Evolutionary conservation across 2,113 vertebrate species (phyloP), one percentile per base, ranked within the genome.

Genomic region (Myrmecobius fasciatus): DNA sequence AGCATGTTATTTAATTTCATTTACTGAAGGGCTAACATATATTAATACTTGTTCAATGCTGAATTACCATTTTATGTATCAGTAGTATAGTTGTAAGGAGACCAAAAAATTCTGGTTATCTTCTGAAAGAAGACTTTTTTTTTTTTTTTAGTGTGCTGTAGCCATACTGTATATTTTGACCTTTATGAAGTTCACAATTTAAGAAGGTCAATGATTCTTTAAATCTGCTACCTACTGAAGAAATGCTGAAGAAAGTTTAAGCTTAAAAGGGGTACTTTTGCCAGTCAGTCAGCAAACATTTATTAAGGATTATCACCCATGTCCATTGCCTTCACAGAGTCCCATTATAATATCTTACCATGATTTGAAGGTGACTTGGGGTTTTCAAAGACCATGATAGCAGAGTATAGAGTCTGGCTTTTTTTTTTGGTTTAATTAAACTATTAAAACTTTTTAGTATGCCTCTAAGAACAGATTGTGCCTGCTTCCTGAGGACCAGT

Each of bases 21-120:
- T 49, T 95, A 91, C 9, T 88, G 5, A 91, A 92, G 56, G 25
- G 0, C 48, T 88, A 3, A 48, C 89, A 51, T 94, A 88, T 95
- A 91, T 94, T 94, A 91, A 60, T 90, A 53, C 43, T 89, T 90
- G 9, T 6, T 11, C 90, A 95, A 56, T 95, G 83, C 93, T 94
- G 89, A 91, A n/a, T 96, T 89, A 94, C 95, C 53, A 91, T 51
- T 26, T 56, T 91, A 36, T 43, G 0, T 47, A n/a, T 49, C 83
- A 92, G 83, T 22, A 93, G 92, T 46, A 47, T n/a, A 12, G 31
- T 54, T 88, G 28, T 25, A 89, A 88, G 83, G 89, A 92, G 93
- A 20, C 2, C 36, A 92, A 22, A 47, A 28, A 49, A 17, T 83
- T 94, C 52, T 90, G 14, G n/a, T 94, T 47, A 48, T 67, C 20